phyloP scores from a whole-genome alignment of 2,113 vertebrate genomes.

The Nyctereutes procyonoides region DNA sequence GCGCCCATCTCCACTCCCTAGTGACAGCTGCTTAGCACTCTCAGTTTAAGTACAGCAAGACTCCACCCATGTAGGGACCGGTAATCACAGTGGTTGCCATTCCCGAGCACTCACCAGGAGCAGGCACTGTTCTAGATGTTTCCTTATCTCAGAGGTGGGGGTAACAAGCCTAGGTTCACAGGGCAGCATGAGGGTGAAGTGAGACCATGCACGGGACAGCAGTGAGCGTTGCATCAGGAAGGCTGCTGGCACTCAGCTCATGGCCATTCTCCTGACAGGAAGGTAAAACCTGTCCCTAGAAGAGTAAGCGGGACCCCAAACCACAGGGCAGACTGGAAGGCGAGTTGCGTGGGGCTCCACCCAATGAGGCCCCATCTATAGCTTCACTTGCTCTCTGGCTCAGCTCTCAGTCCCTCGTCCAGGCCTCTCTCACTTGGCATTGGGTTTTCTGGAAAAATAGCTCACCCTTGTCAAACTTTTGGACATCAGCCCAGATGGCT shows the following conservation, averaged over 20 bases:
- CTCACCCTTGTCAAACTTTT: neutral
- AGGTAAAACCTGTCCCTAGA: neutral
- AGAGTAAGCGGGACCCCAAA: neutral
- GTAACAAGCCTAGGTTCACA: neutral
- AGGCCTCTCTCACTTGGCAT: neutral
- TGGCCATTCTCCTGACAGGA: fast-evolving
- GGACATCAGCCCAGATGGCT: neutral
- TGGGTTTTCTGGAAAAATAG: neutral
- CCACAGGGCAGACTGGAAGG: neutral
- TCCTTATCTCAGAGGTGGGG: neutral
- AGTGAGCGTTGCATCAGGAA: fast-evolving
- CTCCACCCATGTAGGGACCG: fast-evolving
- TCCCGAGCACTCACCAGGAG: fast-evolving
- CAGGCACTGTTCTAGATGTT: neutral
- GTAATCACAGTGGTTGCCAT: neutral
- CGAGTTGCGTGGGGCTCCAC: neutral
- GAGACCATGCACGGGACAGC: neutral
- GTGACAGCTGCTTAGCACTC: neutral
- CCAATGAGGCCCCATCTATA: neutral
- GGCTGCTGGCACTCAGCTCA: neutral
- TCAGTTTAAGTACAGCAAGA: neutral
- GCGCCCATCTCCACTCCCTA: neutral
- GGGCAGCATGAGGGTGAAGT: neutral
- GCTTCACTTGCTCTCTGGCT: neutral
- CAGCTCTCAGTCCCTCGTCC: neutral